These are phyloP conservation scores for Batillaria attramentaria DNA, from an alignment of 1,140 invertebrate genomes.

Conservation along the genomic window DNA sequence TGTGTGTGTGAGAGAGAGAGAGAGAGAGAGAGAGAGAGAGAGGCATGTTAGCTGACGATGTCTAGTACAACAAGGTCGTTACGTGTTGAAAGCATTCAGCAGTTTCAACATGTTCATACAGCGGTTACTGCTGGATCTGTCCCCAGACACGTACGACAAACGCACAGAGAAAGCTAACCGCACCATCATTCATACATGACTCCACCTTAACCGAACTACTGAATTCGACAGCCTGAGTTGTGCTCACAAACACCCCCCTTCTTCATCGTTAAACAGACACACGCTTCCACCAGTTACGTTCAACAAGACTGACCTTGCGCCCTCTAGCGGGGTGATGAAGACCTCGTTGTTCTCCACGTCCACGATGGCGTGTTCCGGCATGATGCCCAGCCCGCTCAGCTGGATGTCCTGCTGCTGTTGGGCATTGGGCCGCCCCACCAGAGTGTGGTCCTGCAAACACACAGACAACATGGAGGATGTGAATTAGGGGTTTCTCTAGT, in stretches of 20 bases:
- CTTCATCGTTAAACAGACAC: not conserved
- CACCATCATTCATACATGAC: no score
- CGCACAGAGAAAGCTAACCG: no score
- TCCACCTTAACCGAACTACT: no score
- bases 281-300: not conserved
- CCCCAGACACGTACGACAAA: no score
- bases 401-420: constrained; percentile 92
- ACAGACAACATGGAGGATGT: no score
- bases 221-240: no score
- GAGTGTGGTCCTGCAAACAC: constrained; percentile 88
- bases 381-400: constrained; percentile 93
- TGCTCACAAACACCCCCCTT: constrained; percentile 80
- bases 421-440: constrained; percentile 84
- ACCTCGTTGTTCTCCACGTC: constrained; percentile 88
- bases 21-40: no score
- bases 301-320: constrained; percentile 81
- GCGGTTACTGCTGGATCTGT: not conserved
- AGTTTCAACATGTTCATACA: not conserved
- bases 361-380: constrained; percentile 92
- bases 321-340: constrained; percentile 86
- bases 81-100: not conserved
- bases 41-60: no score
- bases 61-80: no score
- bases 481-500: no score
- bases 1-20: no score